These are phyloP conservation scores for Phlogophora meticulosa DNA, from an alignment of 2,888 invertebrate genomes.

Conservation along the genomic window DNA sequence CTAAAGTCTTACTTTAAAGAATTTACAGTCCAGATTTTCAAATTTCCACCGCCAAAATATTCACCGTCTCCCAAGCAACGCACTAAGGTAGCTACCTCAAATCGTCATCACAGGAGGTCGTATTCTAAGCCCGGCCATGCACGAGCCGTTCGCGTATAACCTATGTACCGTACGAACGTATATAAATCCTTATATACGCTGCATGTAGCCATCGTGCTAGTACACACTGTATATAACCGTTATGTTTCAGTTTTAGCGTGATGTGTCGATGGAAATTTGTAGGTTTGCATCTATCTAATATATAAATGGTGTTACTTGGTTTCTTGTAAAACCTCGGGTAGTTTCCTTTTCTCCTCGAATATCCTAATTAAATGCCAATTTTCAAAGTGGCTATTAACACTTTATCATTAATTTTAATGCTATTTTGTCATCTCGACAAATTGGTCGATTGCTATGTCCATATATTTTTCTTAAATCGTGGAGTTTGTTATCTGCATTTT, in stretches of 20 bases:
- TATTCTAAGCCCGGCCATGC: slow-evolving; percentile 84
- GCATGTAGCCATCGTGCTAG: slow-evolving; percentile 53
- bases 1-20: no score
- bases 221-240: slow-evolving; percentile 47
- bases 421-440: neutral
- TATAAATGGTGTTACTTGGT: neutral
- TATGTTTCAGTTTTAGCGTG: slow-evolving; percentile 52
- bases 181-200: slow-evolving; percentile 65
- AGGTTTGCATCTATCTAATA: neutral
- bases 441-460: neutral
- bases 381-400: no score
- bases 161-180: slow-evolving; percentile 67
- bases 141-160: slow-evolving; percentile 79
- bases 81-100: slow-evolving; percentile 65
- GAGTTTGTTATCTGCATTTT: neutral
- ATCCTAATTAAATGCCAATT: neutral
- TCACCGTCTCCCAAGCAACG: slow-evolving; percentile 35
- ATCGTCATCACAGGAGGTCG: slow-evolving; percentile 84
- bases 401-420: neutral
- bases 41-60: no score
- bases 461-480: neutral
- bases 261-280: slow-evolving; percentile 58
- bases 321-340: neutral
- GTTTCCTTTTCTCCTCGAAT: neutral
- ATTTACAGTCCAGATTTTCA: no score